Percentiles rank a stretch among this genome's conserved stretches.
phyloP scores from a whole-genome alignment of 2,113 vertebrate genomes.

The Tenebrosternarchus preto region DNA sequence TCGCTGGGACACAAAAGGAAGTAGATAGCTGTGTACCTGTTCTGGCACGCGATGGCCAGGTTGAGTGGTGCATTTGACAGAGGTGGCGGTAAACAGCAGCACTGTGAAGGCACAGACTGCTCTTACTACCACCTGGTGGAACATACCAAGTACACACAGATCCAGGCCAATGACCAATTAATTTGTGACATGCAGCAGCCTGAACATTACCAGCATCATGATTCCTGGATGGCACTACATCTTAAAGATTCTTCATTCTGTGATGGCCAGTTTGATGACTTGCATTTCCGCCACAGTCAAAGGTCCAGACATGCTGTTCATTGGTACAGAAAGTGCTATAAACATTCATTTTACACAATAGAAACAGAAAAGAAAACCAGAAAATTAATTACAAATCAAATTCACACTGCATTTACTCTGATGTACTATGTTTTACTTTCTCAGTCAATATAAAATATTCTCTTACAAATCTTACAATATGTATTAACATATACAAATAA shows the following conservation, averaged over 20 bases:
- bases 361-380: neutral
- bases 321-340: neutral
- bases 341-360: neutral
- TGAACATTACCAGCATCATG: slow-evolving; percentile 39
- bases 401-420: too few species aligned
- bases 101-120: slow-evolving; percentile 38
- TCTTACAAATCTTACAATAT: too few species aligned
- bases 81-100: slow-evolving; percentile 26
- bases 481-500: too few species aligned
- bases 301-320: slow-evolving; percentile 32
- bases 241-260: slow-evolving; percentile 30
- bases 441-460: too few species aligned
- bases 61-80: slow-evolving; percentile 41
- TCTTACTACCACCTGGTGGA: neutral
- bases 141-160: neutral
- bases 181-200: slow-evolving; percentile 41
- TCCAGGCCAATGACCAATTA: slow-evolving; percentile 8
- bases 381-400: too few species aligned
- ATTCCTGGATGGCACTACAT: neutral
- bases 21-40: slow-evolving; percentile 55
- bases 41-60: slow-evolving; percentile 50
- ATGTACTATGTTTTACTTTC: too few species aligned
- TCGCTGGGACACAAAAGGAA: too few species aligned
- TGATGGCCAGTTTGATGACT: neutral
- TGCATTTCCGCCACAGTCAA: slow-evolving; percentile 32